Evolutionary conservation across 2,797 vertebrate species (phyloP).

Genomic region (Amblyraja radiata): DNA sequence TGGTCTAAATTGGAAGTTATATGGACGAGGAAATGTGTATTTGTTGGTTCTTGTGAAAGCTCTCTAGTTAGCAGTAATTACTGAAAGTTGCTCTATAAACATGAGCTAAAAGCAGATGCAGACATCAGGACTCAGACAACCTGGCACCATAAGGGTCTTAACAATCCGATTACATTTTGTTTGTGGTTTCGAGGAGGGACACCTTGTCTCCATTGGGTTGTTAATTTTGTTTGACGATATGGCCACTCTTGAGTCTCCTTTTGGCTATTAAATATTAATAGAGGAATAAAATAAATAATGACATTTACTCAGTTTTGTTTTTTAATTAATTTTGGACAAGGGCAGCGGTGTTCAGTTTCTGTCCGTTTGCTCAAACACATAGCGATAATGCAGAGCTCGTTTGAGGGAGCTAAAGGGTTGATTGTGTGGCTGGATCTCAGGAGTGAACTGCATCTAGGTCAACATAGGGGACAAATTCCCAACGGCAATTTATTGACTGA

Average conservation of each 20-base stretch:
- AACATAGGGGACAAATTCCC: too few species aligned
- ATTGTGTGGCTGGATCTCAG: too few species aligned
- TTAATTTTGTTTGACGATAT: background rate
- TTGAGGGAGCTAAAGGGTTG: too few species aligned
- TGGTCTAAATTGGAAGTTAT: background rate
- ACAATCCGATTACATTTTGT: background rate
- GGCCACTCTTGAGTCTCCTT: background rate
- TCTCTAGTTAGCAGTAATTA: background rate
- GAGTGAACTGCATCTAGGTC: too few species aligned
- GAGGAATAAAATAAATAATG: constrained; percentile 13
- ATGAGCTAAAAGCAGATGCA: background rate
- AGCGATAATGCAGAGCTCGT: too few species aligned
- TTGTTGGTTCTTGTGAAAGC: background rate
- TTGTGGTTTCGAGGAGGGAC: background rate
- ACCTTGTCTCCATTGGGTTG: background rate
- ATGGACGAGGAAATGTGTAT: background rate
- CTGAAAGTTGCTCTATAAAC: background rate
- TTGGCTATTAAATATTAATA: background rate
- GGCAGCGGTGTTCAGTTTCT: background rate
- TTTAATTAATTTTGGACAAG: background rate
- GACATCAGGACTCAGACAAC: background rate
- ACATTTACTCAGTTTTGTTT: background rate
- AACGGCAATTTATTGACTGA: too few species aligned
- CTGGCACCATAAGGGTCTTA: background rate
- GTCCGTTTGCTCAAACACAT: background rate